Evolutionary conservation across 2,888 invertebrate species (phyloP).

Genomic region (Hyles lineata): DNA sequence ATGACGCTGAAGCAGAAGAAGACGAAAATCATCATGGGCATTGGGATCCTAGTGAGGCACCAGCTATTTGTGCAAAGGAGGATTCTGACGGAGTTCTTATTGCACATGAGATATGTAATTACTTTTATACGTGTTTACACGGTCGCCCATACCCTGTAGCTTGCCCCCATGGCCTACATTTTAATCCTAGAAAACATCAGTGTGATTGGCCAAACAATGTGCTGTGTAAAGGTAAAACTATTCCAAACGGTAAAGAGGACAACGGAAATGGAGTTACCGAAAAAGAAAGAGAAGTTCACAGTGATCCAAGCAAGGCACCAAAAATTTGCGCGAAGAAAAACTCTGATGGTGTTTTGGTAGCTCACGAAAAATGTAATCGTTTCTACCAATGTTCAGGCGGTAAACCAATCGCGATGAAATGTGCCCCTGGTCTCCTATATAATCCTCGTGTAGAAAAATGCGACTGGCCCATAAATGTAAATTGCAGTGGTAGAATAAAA

Average conservation of each 20-base stretch:
- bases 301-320: constrained; percentile 9
- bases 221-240: not conserved
- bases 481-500: not conserved
- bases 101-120: constrained; percentile 44
- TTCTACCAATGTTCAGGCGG: constrained; percentile 13
- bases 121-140: constrained; percentile 42
- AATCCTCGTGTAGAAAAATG: not conserved
- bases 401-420: not conserved
- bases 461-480: not conserved
- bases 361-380: constrained; percentile 20
- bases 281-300: constrained; percentile 3
- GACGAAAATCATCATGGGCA: not conserved
- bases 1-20: not conserved
- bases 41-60: constrained; percentile 24
- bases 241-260: not conserved
- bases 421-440: not conserved
- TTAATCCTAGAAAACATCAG: constrained; percentile 38
- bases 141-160: constrained; percentile 35
- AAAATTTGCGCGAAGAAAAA: constrained; percentile 8
- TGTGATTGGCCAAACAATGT: constrained; percentile 41
- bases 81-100: constrained; percentile 41
- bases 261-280: not conserved
- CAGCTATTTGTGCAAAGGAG: constrained; percentile 24
- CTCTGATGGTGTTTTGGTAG: constrained; percentile 10
- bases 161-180: constrained; percentile 40